Base-by-base conservation (phyloP, 2,888 invertebrate species). In the Phaedon cochleariae region DNA sequence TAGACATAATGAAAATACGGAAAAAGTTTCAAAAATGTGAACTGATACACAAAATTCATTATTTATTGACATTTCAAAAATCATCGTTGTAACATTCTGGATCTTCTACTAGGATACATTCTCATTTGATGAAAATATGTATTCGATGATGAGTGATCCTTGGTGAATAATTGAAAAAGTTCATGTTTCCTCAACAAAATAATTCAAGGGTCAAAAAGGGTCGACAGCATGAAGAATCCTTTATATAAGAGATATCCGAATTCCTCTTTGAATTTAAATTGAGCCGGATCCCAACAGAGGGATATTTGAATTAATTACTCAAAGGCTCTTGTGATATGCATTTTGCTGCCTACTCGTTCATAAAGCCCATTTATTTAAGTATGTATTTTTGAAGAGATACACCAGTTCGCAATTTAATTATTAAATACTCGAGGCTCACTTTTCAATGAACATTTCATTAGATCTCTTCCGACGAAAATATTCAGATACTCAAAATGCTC, bases 271-370 rank as follows among this genome's bases (percentile, higher is more conserved):
- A 68, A 68, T 68, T 62, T 68, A 68, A 68, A 68, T 62, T 64
- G 58, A 61, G 61, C 41, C 31, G 45, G 22, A 57, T 12, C 37
- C 57, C 21, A 57, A 57, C 57, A 57, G 57, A 57, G 70, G 71
- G 71, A 68, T 73, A 69, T 73, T 65, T 66, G 59, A 66, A 68
- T 68, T 73, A 73, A 73, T 73, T 73, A 73, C 69, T 73, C 71
- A 73, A 73, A 73, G 71, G 63, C 65, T 63, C 60, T 63, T 67
- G 63, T 62, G 68, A 65, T 68, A 65, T 65, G 60, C 62, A 65
- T 64, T 68, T 65, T 59, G 46, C 62, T 68, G 68, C 52, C 64
- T 64, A 59, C 64, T 67, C 67, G 61, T 67, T 64, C 67, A 67
- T 67, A 67, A 67, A 64, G 64, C 64, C 62, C 62, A 64, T 64